Conservation (phyloP, 2,797 vertebrate genomes). For the Acanthis flammea region DNA sequence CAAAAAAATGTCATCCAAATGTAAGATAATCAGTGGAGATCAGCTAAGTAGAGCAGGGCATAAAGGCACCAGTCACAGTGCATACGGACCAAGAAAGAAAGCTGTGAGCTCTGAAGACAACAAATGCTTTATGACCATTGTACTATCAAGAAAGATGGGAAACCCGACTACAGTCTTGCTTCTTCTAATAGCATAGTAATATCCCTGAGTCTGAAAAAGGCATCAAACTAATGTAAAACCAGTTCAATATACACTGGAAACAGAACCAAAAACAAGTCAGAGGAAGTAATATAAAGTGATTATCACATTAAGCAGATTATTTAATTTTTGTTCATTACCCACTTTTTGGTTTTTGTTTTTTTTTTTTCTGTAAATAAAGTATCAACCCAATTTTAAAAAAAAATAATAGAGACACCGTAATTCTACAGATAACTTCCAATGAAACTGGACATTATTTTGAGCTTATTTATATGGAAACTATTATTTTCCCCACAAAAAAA, state of each 20-base stretch:
- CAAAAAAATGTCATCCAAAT: neutral
- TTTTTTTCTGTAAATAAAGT: neutral
- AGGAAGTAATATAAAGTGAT: neutral
- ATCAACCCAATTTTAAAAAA: neutral
- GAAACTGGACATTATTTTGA: neutral
- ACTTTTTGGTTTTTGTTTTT: accelerated
- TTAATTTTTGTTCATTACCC: neutral
- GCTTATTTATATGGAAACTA: neutral
- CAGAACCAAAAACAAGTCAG: neutral
- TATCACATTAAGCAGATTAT: neutral
- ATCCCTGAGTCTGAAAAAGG: neutral
- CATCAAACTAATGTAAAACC: neutral
- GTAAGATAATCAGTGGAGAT: neutral
- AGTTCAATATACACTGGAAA: neutral
- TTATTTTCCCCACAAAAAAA: neutral
- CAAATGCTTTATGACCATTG: neutral
- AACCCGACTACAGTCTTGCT: neutral
- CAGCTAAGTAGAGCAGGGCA: neutral
- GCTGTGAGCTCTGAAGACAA: neutral
- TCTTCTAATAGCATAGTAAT: neutral
- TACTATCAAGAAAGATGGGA: neutral
- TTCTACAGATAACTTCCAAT: neutral
- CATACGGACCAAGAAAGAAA: neutral
- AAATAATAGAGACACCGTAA: neutral
- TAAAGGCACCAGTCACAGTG: neutral